Percentiles rank a stretch among this genome's conserved stretches.
These are phyloP conservation scores for Drosophila cracens DNA, from an alignment of 2,888 invertebrate genomes.

Conservation along the genomic window DNA sequence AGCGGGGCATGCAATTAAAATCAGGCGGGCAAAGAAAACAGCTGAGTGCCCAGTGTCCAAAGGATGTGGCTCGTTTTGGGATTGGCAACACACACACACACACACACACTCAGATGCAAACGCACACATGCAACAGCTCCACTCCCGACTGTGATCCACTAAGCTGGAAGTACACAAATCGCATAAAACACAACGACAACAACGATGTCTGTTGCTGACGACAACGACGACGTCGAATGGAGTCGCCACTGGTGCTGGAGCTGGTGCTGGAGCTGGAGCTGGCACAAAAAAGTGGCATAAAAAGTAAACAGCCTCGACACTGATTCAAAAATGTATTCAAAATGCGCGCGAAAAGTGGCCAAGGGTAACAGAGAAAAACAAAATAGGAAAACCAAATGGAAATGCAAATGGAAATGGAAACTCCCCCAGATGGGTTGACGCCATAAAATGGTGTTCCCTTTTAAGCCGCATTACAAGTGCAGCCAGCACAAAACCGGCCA, in stretches of 20 bases:
- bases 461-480: conserved; percentile 79
- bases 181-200: conserved; percentile 59
- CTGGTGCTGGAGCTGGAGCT: background rate
- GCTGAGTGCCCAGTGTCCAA: conserved; percentile 39
- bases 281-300: conserved; percentile 31
- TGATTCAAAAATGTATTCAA: conserved; percentile 80
- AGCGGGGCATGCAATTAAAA: conserved; percentile 76
- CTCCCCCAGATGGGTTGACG: conserved; percentile 25
- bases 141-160: conserved; percentile 41
- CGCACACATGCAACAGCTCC: background rate
- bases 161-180: conserved; percentile 78
- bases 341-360: conserved; percentile 61
- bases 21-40: conserved; percentile 48
- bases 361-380: conserved; percentile 25
- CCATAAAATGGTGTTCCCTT: conserved; percentile 51
- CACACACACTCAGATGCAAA: background rate
- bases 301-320: conserved; percentile 71
- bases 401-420: conserved; percentile 4
- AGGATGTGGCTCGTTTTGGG: conserved; percentile 36
- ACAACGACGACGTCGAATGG: conserved; percentile 16
- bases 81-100: conserved; percentile 20
- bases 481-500: conserved; percentile 32
- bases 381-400: conserved; percentile 1
- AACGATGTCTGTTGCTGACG: conserved; percentile 15
- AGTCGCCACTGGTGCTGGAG: conserved; percentile 7